Percentiles rank a stretch among this genome's conserved stretches.
Evolutionary conservation across 1,140 invertebrate genomes (phyloP).

Genomic region (Drosophila lacteicornis): DNA sequence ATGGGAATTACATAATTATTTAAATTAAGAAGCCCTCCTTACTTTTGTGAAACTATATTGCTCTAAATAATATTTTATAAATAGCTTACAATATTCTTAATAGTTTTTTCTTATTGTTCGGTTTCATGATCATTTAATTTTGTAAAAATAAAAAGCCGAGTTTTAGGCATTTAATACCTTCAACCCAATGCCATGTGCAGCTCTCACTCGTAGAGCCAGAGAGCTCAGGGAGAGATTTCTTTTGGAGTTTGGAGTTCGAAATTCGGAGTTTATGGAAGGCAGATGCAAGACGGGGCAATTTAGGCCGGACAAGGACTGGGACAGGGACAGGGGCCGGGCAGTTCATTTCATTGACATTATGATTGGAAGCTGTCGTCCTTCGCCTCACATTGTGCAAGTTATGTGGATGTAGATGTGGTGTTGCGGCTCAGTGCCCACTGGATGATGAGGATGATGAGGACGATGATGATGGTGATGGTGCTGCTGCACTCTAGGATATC

Average conservation of each 20-base stretch:
- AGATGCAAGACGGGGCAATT: conserved; percentile 1
- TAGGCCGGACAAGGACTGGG: neutral
- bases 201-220: conserved; percentile 19
- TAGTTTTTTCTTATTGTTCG: too few species aligned
- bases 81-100: too few species aligned
- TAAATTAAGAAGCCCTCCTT: too few species aligned
- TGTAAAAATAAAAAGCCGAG: too few species aligned
- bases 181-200: conserved; percentile 14
- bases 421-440: conserved; percentile 33
- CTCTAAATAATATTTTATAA: too few species aligned
- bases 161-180: neutral
- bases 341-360: conserved; percentile 75
- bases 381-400: conserved; percentile 56
- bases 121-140: too few species aligned
- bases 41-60: too few species aligned
- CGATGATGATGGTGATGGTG: neutral
- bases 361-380: conserved; percentile 62
- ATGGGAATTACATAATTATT: too few species aligned
- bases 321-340: neutral
- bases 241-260: conserved; percentile 6
- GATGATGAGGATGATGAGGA: conserved; percentile 10
- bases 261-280: conserved; percentile 33
- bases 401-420: conserved; percentile 24
- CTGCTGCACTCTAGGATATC: conserved; percentile 51
- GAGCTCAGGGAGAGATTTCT: neutral